A percentile compares a stretch with the other conserved stretches of the same genome.
These are phyloP conservation scores for Numenius phaeopus DNA, from an alignment of 2,797 vertebrate species.

Conservation along the genomic window DNA sequence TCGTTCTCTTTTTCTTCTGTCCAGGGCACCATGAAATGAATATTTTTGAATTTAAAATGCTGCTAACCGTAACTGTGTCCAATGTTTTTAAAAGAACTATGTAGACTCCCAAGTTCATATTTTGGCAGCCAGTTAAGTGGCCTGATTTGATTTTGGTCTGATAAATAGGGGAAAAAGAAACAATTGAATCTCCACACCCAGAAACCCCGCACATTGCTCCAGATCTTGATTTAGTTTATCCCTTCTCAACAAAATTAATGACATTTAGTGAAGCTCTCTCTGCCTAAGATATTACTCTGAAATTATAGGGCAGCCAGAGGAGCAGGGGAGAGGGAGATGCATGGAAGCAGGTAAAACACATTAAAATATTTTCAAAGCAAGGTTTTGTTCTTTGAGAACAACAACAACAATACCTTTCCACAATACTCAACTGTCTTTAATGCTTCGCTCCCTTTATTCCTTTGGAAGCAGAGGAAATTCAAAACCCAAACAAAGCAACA, in stretches of 20 bases:
- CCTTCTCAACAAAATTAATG: background rate
- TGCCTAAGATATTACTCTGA: background rate
- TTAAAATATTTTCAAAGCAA: background rate
- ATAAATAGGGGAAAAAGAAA: background rate
- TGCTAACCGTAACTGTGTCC: slow-evolving; percentile 1
- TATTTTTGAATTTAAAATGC: background rate
- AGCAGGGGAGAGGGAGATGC: background rate
- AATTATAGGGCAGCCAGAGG: background rate
- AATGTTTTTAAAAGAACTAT: background rate
- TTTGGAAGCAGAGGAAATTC: background rate
- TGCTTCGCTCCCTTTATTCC: background rate
- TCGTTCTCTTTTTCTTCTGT: background rate
- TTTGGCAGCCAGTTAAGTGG: background rate
- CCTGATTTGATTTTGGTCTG: slow-evolving; percentile 20
- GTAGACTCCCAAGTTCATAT: background rate
- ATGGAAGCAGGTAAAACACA: background rate
- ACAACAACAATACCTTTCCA: background rate
- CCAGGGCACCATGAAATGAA: background rate
- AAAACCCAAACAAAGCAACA: background rate
- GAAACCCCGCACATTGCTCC: background rate
- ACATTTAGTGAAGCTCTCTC: slow-evolving; percentile 1
- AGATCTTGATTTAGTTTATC: slow-evolving; percentile 35
- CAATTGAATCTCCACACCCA: background rate
- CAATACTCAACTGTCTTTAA: background rate
- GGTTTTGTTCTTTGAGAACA: background rate